Conservation (phyloP, 2,888 invertebrate genomes). For the Blomia tropicalis region DNA sequence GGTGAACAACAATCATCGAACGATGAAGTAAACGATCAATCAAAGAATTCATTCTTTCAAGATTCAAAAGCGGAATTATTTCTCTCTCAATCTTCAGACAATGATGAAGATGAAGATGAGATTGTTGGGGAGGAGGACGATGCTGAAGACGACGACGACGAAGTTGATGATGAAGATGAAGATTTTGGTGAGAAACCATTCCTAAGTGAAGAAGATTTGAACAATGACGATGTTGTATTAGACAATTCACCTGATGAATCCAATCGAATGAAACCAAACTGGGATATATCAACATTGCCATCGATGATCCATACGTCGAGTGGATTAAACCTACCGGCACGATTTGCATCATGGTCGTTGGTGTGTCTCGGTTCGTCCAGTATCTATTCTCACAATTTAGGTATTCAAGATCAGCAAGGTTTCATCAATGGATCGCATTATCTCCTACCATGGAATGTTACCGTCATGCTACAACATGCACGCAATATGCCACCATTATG, state of each 20-base stretch:
- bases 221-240: constrained; percentile 16
- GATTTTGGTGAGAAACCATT: neutral
- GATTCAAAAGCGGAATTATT: neutral
- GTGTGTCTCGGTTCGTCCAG: constrained; percentile 75
- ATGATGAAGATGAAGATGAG: too few species aligned
- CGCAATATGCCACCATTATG: constrained; percentile 32
- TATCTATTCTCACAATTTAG: constrained; percentile 57
- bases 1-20: neutral
- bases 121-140: too few species aligned
- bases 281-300: constrained; percentile 41
- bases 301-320: constrained; percentile 71
- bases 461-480: constrained; percentile 42
- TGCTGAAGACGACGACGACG: too few species aligned
- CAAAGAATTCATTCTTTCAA: neutral
- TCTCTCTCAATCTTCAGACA: neutral
- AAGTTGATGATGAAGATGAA: too few species aligned
- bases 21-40: neutral
- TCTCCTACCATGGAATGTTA: constrained; percentile 81
- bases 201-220: constrained; percentile 9
- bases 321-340: constrained; percentile 56
- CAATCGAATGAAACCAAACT: neutral
- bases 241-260: constrained; percentile 14
- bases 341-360: constrained; percentile 77
- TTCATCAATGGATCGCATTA: constrained; percentile 76
- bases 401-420: constrained; percentile 75